These are phyloP conservation scores for Lordiphosa mommai DNA, from an alignment of 1,140 invertebrate genomes.

Conservation along the genomic window DNA sequence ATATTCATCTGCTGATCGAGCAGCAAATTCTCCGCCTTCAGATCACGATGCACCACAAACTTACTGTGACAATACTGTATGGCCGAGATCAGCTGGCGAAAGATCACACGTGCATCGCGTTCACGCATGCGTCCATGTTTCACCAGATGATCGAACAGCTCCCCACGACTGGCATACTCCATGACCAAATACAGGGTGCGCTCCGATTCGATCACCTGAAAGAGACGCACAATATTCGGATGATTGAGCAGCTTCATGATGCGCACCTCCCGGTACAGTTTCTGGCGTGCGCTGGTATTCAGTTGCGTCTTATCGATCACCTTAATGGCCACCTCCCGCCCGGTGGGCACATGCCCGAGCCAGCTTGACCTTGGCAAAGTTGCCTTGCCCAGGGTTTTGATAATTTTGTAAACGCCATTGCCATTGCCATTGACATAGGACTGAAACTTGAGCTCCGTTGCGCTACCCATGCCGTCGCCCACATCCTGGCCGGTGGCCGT, in stretches of 20 bases:
- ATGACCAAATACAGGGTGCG: constrained; percentile 99
- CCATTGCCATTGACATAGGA: constrained; percentile 60
- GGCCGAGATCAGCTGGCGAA: constrained; percentile 99
- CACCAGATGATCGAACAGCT: constrained; percentile 99
- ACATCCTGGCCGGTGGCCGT: constrained; percentile 24
- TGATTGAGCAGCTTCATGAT: constrained; percentile 99
- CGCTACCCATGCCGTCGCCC: constrained; percentile 25
- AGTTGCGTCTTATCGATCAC: constrained; percentile 99
- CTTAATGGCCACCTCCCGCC: constrained; percentile 99
- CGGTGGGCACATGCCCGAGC: constrained; percentile 99
- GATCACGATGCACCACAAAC: constrained; percentile 97
- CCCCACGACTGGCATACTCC: constrained; percentile 99
- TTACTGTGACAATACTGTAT: constrained; percentile 99
- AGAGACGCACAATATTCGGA: constrained; percentile 99
- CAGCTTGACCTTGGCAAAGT: constrained; percentile 99
- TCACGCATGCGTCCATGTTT: constrained; percentile 99
- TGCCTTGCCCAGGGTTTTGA: constrained; percentile 99
- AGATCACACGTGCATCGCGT: constrained; percentile 99
- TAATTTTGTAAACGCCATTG: constrained; percentile 94
- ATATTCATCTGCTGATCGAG: constrained; percentile 99
- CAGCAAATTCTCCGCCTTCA: constrained; percentile 98
- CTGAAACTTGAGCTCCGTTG: constrained; percentile 44
- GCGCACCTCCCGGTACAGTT: constrained; percentile 90
- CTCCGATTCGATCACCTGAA: constrained; percentile 99
- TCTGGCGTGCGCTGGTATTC: constrained; percentile 98